phyloP scores from a whole-genome alignment of 92 coral and sea anemone genomes.

The Palythoa heliodiscus region DNA sequence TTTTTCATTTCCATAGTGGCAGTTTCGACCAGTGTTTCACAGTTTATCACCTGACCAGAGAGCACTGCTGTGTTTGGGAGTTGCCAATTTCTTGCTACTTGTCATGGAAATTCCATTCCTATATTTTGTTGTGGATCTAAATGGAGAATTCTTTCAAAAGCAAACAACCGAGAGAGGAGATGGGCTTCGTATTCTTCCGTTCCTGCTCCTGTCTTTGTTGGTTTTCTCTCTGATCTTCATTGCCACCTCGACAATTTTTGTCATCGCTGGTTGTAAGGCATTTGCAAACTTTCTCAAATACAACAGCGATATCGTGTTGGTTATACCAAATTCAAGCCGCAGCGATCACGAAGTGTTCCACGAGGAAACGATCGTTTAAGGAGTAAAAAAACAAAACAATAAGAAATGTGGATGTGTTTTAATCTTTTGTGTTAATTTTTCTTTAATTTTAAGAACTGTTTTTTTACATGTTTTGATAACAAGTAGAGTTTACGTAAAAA shows the following conservation, averaged over 20 bases:
- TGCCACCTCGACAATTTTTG: constrained; percentile 53
- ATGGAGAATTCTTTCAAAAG: constrained; percentile 36
- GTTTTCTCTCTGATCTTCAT: constrained; percentile 50
- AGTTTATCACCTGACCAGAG: constrained; percentile 51
- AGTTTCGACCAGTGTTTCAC: constrained; percentile 35
- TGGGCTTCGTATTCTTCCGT: constrained; percentile 38
- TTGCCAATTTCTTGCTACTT: constrained; percentile 57
- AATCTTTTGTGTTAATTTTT: neutral
- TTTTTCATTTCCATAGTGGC: constrained; percentile 45
- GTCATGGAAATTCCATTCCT: constrained; percentile 59
- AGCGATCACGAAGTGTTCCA: neutral
- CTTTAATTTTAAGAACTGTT: too few species aligned
- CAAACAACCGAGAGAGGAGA: neutral
- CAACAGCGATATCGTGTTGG: constrained; percentile 51
- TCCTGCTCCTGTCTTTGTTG: constrained; percentile 48
- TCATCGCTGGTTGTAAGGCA: constrained; percentile 53
- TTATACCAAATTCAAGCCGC: constrained; percentile 44
- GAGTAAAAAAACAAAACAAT: neutral
- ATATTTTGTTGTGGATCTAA: constrained; percentile 52
- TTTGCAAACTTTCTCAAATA: constrained; percentile 47
- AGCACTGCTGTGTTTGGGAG: constrained; percentile 58
- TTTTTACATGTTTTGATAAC: too few species aligned
- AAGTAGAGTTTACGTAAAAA: too few species aligned
- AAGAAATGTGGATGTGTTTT: neutral
- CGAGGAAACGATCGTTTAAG: constrained; percentile 27